Percentiles rank a stretch among this genome's conserved stretches.
Conservation (phyloP, 2,797 vertebrate genomes). For the Streptopelia turtur region DNA sequence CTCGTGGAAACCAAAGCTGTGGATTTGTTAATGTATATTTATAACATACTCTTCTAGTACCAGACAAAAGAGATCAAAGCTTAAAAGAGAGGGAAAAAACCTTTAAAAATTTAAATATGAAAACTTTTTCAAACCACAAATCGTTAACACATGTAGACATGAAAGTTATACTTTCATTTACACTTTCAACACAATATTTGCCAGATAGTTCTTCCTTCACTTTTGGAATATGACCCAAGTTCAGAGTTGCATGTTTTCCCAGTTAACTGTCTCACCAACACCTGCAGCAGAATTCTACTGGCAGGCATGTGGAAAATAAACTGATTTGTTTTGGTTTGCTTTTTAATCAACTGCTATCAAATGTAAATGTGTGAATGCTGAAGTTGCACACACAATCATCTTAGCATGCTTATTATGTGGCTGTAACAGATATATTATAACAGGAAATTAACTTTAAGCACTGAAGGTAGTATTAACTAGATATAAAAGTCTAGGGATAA, state of each 20-base stretch:
- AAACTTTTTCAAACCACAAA: slow-evolving; percentile 66
- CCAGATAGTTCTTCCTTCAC: slow-evolving; percentile 49
- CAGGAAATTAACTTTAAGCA: background rate
- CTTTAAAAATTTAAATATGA: slow-evolving; percentile 55
- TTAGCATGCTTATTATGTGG: background rate
- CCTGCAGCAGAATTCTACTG: background rate
- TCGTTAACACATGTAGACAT: slow-evolving; percentile 44
- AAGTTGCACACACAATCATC: background rate
- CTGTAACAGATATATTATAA: background rate
- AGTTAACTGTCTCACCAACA: background rate
- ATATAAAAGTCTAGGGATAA: background rate
- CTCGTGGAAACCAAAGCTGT: slow-evolving; percentile 17
- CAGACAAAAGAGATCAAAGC: slow-evolving; percentile 26
- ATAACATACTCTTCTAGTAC: background rate
- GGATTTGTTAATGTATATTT: slow-evolving; percentile 32
- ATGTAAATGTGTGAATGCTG: background rate
- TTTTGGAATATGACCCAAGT: slow-evolving; percentile 42
- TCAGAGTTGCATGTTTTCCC: background rate
- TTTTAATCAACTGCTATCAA: background rate
- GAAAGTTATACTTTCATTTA: slow-evolving; percentile 58
- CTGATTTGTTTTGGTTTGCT: background rate
- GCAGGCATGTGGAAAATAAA: background rate
- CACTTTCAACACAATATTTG: slow-evolving; percentile 62
- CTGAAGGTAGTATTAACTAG: background rate
- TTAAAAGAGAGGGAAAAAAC: background rate